Evolutionary conservation across 2,113 vertebrate species (phyloP).

Genomic region (Raphicerus campestris): DNA sequence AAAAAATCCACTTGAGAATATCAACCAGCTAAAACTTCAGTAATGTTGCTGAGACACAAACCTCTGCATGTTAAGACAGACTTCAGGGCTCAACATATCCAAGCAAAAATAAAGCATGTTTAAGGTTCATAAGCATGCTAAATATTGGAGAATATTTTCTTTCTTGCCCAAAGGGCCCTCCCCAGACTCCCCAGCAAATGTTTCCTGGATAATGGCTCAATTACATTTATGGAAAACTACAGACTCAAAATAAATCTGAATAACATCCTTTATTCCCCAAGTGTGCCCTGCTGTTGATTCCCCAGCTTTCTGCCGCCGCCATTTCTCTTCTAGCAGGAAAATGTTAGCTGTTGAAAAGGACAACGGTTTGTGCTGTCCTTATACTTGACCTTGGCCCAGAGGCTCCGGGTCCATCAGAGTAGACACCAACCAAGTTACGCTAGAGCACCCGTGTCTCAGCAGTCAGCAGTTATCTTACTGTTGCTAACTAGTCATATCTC

Average conservation of each 20-base stretch:
- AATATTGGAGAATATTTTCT: neutral
- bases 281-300: neutral
- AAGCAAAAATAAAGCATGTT: neutral
- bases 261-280: neutral
- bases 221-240: neutral
- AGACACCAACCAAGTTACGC: neutral
- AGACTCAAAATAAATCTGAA: conserved; percentile 27
- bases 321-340: neutral
- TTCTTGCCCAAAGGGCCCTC: neutral
- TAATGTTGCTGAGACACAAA: neutral
- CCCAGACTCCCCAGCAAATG: neutral
- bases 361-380: neutral
- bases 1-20: neutral
- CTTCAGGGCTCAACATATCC: neutral
- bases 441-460: neutral
- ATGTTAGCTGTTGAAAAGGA: neutral
- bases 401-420: neutral
- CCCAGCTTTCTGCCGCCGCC: neutral
- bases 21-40: neutral
- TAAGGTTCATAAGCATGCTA: neutral
- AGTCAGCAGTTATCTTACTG: neutral
- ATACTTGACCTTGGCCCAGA: neutral
- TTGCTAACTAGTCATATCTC: neutral
- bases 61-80: neutral
- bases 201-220: neutral